Conservation (phyloP, 1,140 invertebrate species). For the Drosophila neocordata region DNA sequence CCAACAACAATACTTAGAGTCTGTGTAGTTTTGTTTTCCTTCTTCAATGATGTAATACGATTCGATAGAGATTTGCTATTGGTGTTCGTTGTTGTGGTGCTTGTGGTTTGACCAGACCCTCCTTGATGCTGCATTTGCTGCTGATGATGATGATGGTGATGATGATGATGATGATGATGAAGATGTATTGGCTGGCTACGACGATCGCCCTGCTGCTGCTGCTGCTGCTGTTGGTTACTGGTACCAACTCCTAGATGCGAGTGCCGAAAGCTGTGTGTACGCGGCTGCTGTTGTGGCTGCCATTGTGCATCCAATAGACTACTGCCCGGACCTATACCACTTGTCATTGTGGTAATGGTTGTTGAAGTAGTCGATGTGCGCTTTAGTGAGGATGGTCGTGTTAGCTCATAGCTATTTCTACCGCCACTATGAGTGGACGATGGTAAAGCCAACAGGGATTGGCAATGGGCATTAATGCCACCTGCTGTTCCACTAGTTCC, state of each 20-base stretch:
- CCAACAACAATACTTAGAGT: slow-evolving; percentile 96
- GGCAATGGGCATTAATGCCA: slow-evolving; percentile 51
- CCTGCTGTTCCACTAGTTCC: slow-evolving; percentile 11
- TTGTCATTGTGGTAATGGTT: slow-evolving; percentile 75
- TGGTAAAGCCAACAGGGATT: slow-evolving; percentile 66
- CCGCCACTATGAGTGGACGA: slow-evolving; percentile 22
- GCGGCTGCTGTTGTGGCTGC: slow-evolving; percentile 48
- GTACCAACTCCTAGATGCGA: slow-evolving; percentile 43
- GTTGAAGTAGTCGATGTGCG: slow-evolving; percentile 74
- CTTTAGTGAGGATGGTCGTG: slow-evolving; percentile 70
- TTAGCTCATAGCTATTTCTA: slow-evolving; percentile 70
- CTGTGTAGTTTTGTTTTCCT: slow-evolving; percentile 94
- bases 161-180: slow-evolving; percentile 52
- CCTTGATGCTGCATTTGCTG: neutral
- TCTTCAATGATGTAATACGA: slow-evolving; percentile 86
- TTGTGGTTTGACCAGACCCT: slow-evolving; percentile 10
- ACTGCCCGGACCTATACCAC: slow-evolving; percentile 66
- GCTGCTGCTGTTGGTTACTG: neutral
- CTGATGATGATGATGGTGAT: slow-evolving; percentile 27
- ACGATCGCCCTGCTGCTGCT: slow-evolving; percentile 30
- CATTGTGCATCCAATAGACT: slow-evolving; percentile 68
- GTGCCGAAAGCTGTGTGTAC: slow-evolving; percentile 60
- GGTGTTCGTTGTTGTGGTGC: slow-evolving; percentile 15
- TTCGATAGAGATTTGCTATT: slow-evolving; percentile 79
- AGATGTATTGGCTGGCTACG: slow-evolving; percentile 33